Conservation (phyloP, 2,888 invertebrate species). For the Agrochola litura region DNA sequence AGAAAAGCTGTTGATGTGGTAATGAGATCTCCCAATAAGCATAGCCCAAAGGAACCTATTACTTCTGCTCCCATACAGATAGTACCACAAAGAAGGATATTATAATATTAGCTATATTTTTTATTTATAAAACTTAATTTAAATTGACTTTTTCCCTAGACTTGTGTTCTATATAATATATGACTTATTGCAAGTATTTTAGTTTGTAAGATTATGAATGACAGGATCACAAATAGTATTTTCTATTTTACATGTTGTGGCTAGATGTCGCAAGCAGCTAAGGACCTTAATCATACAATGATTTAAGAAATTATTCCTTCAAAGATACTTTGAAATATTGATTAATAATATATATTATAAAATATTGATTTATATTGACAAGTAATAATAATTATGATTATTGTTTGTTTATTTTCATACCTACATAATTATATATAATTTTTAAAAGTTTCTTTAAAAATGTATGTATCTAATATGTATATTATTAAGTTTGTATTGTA, state of each 20-base stretch:
- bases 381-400: constrained; percentile 31
- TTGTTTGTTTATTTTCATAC: constrained; percentile 20
- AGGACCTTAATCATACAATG: constrained; percentile 32
- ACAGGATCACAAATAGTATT: constrained; percentile 50
- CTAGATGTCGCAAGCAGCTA: constrained; percentile 17
- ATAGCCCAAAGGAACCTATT: constrained; percentile 87
- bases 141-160: constrained; percentile 28
- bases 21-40: constrained; percentile 86
- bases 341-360: background rate
- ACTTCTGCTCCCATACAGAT: constrained; percentile 83
- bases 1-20: constrained; percentile 87
- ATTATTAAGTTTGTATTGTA: constrained; percentile 22
- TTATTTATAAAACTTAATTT: constrained; percentile 44
- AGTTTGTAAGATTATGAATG: constrained; percentile 54
- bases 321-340: constrained; percentile 28
- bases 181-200: constrained; percentile 44
- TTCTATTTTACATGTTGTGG: constrained; percentile 29
- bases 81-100: constrained; percentile 80
- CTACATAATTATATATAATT: constrained; percentile 24
- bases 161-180: constrained; percentile 32
- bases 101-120: constrained; percentile 72
- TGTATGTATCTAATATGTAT: constrained; percentile 33
- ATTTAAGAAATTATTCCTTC: constrained; percentile 34
- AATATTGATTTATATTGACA: constrained; percentile 24
- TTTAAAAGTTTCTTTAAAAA: constrained; percentile 28